Base-by-base conservation (phyloP, 2,888 invertebrate species). In the Drosophila cognata region DNA sequence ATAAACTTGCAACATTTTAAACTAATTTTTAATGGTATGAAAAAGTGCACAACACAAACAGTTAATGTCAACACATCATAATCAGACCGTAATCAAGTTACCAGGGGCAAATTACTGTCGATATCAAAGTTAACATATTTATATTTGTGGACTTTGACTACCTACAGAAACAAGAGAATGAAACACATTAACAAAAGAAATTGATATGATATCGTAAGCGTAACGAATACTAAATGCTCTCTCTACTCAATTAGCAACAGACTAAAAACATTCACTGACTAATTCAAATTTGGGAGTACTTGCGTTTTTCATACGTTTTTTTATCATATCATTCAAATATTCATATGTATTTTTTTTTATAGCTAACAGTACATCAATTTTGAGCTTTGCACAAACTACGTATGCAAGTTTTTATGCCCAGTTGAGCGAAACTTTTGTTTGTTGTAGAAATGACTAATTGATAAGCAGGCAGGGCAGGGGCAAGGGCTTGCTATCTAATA, bases 401-500 rank as follows among this genome's bases (percentile, higher is more conserved):
- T 36, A 16, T 16, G 4, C 29, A 60, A 38, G 16, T 41, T 55
- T 21, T n/a, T n/a, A 72, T 71, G 62, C 63, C 36, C 21, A 11
- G 36, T 5, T 52, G 4, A 28, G 35, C 21, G 21, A 33, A 25
- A 6, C 2, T 8, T 35, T 11, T 8, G 21, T 31, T 21, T n/a
- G n/a, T 56, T 35, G n/a, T 41, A 21, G 1, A 58, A 82, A 63
- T 75, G 75, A 82, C 71, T 85, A 82, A 85, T 74, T 80, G 58
- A 61, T 51, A 41, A 62, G 52, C 52, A 31, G 55, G 43, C 65
- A 63, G 70, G 65, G 77, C 64, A 64, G 71, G 60, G 76, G 51
- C 70, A 78, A 76, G 68, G 60, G 58, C 33, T 7, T 21, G 41
- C 25, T 88, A 86, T 86, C 86, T 86, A 77, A 86, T 86, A 90